Conservation (phyloP, 2,113 vertebrate species). For the Antechinus flavipes region DNA sequence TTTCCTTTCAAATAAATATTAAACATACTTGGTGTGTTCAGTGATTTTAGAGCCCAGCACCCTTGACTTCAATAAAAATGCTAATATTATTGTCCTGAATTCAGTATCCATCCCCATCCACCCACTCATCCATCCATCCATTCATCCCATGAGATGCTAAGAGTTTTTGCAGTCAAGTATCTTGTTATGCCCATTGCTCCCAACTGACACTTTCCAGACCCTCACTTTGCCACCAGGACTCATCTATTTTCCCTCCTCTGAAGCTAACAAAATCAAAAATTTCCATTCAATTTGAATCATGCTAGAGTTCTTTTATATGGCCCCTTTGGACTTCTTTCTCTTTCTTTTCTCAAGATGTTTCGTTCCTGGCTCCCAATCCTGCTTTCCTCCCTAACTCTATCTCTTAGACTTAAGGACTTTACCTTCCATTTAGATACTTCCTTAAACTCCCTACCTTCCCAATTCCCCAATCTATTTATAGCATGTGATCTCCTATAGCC, state of each 20-base stretch:
- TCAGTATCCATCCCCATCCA: background rate
- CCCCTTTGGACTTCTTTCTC: too few relatives aligned
- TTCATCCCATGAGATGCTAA: background rate
- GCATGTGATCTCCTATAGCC: background rate
- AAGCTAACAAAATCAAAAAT: background rate
- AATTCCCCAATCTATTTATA: background rate
- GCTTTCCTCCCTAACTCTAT: background rate
- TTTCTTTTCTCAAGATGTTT: too few relatives aligned
- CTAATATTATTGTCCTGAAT: background rate
- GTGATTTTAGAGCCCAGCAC: background rate
- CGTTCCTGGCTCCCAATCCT: background rate
- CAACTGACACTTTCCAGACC: background rate
- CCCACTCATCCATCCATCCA: too few relatives aligned
- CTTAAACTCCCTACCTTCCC: background rate
- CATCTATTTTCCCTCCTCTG: background rate
- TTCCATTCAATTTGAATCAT: background rate
- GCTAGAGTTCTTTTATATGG: background rate
- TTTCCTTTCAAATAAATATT: background rate
- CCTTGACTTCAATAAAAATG: slow-evolving; percentile 26
- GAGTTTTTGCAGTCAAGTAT: background rate
- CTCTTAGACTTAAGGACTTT: background rate
- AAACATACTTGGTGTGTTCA: background rate
- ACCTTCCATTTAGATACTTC: background rate
- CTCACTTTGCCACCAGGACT: background rate
- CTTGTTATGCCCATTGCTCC: background rate